phyloP scores from a whole-genome alignment of 1,140 invertebrate species.

The Delia radicum region DNA sequence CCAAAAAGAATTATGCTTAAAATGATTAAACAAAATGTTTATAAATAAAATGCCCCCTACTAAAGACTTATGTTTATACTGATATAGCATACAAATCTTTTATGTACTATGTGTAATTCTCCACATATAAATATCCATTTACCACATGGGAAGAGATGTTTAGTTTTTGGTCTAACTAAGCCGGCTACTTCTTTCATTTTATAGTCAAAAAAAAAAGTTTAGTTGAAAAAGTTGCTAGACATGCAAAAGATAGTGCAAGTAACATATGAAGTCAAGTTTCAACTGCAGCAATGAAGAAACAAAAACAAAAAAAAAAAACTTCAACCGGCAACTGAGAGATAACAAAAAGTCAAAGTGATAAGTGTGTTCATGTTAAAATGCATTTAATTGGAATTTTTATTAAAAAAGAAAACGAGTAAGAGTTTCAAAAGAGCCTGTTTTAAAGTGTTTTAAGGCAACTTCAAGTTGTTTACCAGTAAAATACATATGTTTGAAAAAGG shows the following conservation, averaged over 20 bases:
- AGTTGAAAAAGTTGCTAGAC: neutral
- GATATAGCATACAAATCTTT: too few species aligned
- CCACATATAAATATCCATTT: neutral
- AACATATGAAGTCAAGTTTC: neutral
- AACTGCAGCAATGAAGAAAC: neutral
- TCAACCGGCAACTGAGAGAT: neutral
- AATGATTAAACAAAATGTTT: too few species aligned
- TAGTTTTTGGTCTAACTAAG: neutral
- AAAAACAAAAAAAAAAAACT: neutral
- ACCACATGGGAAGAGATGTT: neutral
- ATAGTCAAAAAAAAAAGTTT: neutral
- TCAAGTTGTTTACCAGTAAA: too few species aligned
- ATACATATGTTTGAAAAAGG: too few species aligned
- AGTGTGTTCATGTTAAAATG: conserved; percentile 17
- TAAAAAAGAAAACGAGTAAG: neutral
- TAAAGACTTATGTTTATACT: too few species aligned
- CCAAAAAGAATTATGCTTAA: too few species aligned
- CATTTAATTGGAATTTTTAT: conserved; percentile 14
- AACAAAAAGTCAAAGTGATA: conserved; percentile 19
- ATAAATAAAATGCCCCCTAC: too few species aligned
- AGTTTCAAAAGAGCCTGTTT: too few species aligned
- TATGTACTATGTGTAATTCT: too few species aligned
- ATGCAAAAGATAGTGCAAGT: conserved; percentile 3
- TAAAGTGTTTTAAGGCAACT: too few species aligned
- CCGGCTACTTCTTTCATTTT: neutral